Base-by-base conservation (phyloP, 92 coral and sea anemone species). In the Actinostola sp. region DNA sequence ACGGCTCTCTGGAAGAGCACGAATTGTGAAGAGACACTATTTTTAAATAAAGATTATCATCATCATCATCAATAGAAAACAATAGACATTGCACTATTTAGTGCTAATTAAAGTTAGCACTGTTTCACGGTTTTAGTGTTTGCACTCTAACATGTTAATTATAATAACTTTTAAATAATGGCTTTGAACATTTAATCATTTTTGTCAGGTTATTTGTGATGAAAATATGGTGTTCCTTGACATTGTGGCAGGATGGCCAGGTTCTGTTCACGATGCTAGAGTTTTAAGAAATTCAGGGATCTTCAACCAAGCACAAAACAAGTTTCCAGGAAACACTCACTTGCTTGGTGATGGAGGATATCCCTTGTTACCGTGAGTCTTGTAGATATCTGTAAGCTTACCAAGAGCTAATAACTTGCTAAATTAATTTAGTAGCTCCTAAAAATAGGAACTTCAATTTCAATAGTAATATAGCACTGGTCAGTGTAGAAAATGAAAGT, bases 191-290 rank as follows among this genome's bases (percentile, higher is more conserved):
- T 11, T 61, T 11, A 32, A 6, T 36, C 44, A 61, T 31, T 12
- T 1, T n/a, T 64, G 2, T 36, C 53, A 83, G 88, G 83, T 71
- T 19, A 66, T 76, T 21, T 84, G 89, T 77, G 82, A 76, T 61
- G 66, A 82, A 17, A 59, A 82, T 31, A 82, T 82, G 88, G 64
- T 84, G 19, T 63, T 84, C 30, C 34, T 31, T 13, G 84, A 84
- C 77, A 54, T 77, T 51, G 49, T 84, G 9, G 83, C 83, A 25
- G 84, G 89, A 20, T 71, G 89, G 89, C 89, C 89, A 56, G 89
- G 89, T 21, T 83, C 83, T 55, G 83, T 77, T 3, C 89, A 82
- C 42, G 88, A 82, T 59, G 42, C 77, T 32, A 70, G 83, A 63
- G 73, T 83, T 23, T 38, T 83, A 19, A 57, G 79, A 35, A 83